Base-by-base conservation (phyloP, 2,888 invertebrate genomes). In the Netelia inedita region DNA sequence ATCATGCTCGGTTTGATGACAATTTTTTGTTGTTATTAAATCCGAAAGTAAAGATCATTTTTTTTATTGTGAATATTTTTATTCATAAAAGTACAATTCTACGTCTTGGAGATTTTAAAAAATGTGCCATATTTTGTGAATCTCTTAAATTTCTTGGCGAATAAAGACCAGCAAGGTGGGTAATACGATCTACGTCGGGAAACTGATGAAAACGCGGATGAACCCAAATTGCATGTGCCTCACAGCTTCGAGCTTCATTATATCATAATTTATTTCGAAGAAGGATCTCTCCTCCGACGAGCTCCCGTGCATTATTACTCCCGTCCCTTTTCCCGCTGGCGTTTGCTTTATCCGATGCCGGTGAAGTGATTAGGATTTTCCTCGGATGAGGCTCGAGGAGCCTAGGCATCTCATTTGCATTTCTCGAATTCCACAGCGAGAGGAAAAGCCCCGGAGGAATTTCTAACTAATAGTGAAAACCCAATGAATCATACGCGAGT, bases 351-450 rank as follows among this genome's bases (percentile, higher is more conserved):
- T 46, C 46, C 46, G 14, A 46, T 14, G 11, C 46, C 46, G 43
- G 57, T 46, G 28, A 14, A 57, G 57, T 57, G 66, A 78, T 78
- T 59, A 78, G 76, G 57, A 41, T 43, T 59, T 19, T 41, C 2
- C 43, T 59, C 43, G 66, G 19, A 57, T 59, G 57, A 59, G 59
- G 35, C 59, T 50, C 19, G 21, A 9, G 19, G 21, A 9, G 19
- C 73, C 16, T 19, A 21, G 59, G 46, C 46, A 63, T 74, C 73
- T 63, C 73, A 74, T 74, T 74, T 74, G 73, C 73, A 74, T 74
- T 63, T 74, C 46, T 23, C 59, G 16, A 50, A 50, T 43, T 43
- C 41, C 23, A 9, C 21, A 46, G 23, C 8, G 59, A 23, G 50
- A 46, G 46, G 21, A 35, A 23, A 74, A 74, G 73, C 61, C 1